These are phyloP conservation scores for Phalacrocorax pelagicus DNA, from an alignment of 2,113 vertebrate species.

Conservation along the genomic window DNA sequence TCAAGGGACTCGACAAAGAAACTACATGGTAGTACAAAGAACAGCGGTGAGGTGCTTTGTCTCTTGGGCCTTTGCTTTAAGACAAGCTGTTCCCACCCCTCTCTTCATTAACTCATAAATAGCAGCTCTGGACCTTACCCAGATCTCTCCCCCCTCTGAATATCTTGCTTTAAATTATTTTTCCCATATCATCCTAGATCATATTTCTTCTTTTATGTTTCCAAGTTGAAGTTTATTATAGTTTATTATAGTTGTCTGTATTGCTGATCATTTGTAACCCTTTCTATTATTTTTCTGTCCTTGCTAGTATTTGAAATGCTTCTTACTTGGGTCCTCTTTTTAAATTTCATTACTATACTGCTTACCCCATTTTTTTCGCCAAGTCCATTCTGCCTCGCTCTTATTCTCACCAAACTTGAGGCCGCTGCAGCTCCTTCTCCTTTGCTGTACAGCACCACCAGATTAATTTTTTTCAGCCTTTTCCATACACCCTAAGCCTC, in stretches of 20 bases:
- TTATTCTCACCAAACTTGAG: not conserved
- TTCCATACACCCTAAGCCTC: rapidly evolving
- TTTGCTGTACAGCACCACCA: not conserved
- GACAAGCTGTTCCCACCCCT: not conserved
- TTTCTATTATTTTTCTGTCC: not conserved
- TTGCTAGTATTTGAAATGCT: not conserved
- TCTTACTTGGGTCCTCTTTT: not conserved
- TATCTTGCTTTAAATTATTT: constrained; percentile 31
- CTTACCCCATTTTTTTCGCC: not conserved
- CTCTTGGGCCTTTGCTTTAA: not conserved
- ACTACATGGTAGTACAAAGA: rapidly evolving
- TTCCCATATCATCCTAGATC: not conserved
- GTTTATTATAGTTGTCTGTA: not conserved
- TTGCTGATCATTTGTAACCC: not conserved
- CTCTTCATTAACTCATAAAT: not conserved
- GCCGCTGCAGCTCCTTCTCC: not conserved
- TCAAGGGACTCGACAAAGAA: not conserved
- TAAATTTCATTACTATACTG: not conserved
- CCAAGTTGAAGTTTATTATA: constrained; percentile 23
- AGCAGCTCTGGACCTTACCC: not conserved
- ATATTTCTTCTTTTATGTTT: constrained; percentile 29
- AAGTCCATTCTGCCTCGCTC: not conserved
- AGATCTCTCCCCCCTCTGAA: not conserved
- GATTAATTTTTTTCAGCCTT: not conserved
- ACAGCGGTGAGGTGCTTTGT: not conserved